Evolutionary conservation across 1,140 invertebrate species (phyloP), one percentile per base, ranked within the genome.

Genomic region (Heliconius hermathena): DNA sequence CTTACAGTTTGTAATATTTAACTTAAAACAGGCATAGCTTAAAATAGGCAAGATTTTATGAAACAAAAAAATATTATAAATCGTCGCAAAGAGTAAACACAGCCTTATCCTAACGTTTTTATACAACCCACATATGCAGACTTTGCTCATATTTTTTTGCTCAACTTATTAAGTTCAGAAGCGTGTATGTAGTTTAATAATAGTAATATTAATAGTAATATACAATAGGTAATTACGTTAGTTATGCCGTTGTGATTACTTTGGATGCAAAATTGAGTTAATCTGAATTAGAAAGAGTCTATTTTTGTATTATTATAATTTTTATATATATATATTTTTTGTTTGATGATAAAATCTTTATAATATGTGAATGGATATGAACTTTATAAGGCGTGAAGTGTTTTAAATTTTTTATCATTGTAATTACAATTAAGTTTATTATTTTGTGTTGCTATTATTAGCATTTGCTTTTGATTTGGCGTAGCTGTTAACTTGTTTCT

Each of bases 61-160:
- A 46, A 46, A 46, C 13, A 46, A 46, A 46, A 46, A 46, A 46
- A 41, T 3, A 46, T 60, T 8, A 13, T 13, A 4, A 3, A 13
- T 29, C 20, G 36, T 72, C 29, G 36, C 9, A 22, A 20, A 72
- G 74, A 5, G 22, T 76, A 60, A 71, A 71, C 18, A 46, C 36
- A 6, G 5, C 74, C 74, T 76, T 70, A 84, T 83, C 9, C 60
- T 13, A 66, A 29, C 26, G 84, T 87, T 80, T 80, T 84, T 86
- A 73, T 79, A 85, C 80, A 70, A 79, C 33, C 82, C 76, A 74
- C 73, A 81, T 78, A 73, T 80, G 79, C 73, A 78, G 77, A 71
- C 33, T 83, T 60, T 70, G 71, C 57, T 79, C 75, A 73, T 36
- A 75, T 75, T 84, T 85, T 84, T 81, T 77, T 29, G 26, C 22